Evolutionary conservation across 2,888 invertebrate genomes (phyloP).

Genomic region (Aradus depressus): DNA sequence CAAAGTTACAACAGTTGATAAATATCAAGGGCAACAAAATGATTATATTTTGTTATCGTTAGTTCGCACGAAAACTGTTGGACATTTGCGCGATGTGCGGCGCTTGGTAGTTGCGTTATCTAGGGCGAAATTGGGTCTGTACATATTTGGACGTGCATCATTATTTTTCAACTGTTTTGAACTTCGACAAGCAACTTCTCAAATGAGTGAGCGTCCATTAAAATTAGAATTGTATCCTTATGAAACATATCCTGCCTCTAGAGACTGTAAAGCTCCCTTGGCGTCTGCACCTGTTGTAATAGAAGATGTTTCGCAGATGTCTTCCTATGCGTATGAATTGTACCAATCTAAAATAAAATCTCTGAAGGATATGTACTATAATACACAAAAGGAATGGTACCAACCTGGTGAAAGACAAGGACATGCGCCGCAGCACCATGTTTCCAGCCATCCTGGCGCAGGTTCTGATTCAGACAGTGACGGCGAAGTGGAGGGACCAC

Average conservation of each 20-base stretch:
- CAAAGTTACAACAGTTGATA: slow-evolving; percentile 94
- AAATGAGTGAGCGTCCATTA: slow-evolving; percentile 67
- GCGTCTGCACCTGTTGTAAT: slow-evolving; percentile 47
- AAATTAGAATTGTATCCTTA: slow-evolving; percentile 66
- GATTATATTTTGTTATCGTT: slow-evolving; percentile 93
- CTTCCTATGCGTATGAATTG: slow-evolving; percentile 85
- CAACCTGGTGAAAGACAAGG: slow-evolving; percentile 49
- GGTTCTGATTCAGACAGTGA: slow-evolving; percentile 51
- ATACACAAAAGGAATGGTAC: slow-evolving; percentile 40
- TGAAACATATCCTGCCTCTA: slow-evolving; percentile 66
- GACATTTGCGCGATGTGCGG: slow-evolving; percentile 91
- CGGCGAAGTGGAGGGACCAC: too few relatives aligned
- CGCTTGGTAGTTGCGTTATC: slow-evolving; percentile 97
- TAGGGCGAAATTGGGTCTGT: slow-evolving; percentile 88
- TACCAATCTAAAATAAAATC: slow-evolving; percentile 66
- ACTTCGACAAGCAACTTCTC: slow-evolving; percentile 86
- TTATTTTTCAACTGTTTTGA: slow-evolving; percentile 96
- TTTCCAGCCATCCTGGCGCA: slow-evolving; percentile 53
- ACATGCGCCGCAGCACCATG: slow-evolving; percentile 45
- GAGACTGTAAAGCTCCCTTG: slow-evolving; percentile 41
- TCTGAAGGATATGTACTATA: slow-evolving; percentile 40
- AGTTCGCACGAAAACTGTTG: slow-evolving; percentile 93
- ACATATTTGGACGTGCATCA: slow-evolving; percentile 84
- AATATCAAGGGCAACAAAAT: slow-evolving; percentile 99
- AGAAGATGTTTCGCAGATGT: slow-evolving; percentile 88